These are phyloP conservation scores for Papilio machaon DNA, from an alignment of 1,140 invertebrate species.

Conservation along the genomic window DNA sequence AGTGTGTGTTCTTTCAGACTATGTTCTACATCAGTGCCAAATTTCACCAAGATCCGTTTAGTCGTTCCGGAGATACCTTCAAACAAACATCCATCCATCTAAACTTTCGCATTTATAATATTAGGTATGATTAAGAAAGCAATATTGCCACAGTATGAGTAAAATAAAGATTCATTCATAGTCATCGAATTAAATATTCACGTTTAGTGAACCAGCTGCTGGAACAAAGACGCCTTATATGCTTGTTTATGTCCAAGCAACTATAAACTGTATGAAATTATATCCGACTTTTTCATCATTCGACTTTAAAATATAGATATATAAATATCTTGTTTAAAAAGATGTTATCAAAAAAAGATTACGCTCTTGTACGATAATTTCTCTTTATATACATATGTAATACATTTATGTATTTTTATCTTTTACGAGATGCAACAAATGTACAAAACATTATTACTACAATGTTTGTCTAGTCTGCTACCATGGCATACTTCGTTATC, in stretches of 20 bases:
- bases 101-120: no score
- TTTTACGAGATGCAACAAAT: not conserved
- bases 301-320: no score
- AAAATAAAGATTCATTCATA: not conserved
- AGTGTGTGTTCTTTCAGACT: no score
- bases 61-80: no score
- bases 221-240: not conserved
- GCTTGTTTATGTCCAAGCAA: not conserved
- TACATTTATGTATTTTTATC: not conserved
- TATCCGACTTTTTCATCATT: not conserved
- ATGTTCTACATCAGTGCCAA: no score
- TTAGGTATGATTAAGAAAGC: no score
- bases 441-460: not conserved
- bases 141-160: no score
- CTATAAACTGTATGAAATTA: not conserved
- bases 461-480: not conserved
- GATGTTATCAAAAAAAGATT: not conserved
- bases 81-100: no score
- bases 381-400: not conserved
- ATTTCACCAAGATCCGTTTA: no score
- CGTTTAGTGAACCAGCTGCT: not conserved
- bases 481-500: not conserved
- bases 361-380: not conserved
- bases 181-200: no score
- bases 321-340: not conserved